Percentiles rank a stretch among this genome's conserved stretches.
phyloP scores from a whole-genome alignment of 2,113 vertebrate species.

The Puntigrus tetrazona region DNA sequence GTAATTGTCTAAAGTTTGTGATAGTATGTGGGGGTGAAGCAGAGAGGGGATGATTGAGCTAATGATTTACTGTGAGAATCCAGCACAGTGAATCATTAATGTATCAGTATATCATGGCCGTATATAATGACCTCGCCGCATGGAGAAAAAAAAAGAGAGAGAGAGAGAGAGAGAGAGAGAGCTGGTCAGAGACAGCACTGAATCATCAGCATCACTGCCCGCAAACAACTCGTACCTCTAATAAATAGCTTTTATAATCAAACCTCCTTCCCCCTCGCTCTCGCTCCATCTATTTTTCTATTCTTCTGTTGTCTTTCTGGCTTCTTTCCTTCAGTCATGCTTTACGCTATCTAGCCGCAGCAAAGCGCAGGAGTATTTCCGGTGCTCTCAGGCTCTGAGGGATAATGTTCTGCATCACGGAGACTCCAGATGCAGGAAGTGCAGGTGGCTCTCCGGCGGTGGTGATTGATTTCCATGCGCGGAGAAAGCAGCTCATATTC shows the following conservation, averaged over 20 bases:
- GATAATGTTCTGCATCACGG: constrained; percentile 38
- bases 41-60: constrained; percentile 33
- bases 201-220: neutral
- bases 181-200: neutral
- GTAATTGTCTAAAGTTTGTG: neutral
- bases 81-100: constrained; percentile 48
- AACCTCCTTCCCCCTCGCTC: neutral
- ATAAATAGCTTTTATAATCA: constrained; percentile 26
- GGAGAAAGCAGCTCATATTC: constrained; percentile 47
- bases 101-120: constrained; percentile 29
- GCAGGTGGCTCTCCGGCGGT: constrained; percentile 46
- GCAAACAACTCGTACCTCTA: constrained; percentile 4
- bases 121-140: constrained; percentile 34
- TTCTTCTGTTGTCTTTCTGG: constrained; percentile 8
- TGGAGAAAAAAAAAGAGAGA: neutral
- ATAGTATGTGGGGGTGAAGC: constrained; percentile 18
- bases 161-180: constrained; percentile 16
- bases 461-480: constrained; percentile 52
- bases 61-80: constrained; percentile 38
- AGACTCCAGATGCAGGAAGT: constrained; percentile 33
- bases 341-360: neutral
- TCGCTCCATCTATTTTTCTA: neutral
- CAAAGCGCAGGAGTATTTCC: neutral
- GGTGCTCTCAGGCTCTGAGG: neutral
- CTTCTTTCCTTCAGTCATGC: constrained; percentile 22